Evolutionary conservation across 2,113 vertebrate genomes (phyloP).

Genomic region (Morone chrysops): DNA sequence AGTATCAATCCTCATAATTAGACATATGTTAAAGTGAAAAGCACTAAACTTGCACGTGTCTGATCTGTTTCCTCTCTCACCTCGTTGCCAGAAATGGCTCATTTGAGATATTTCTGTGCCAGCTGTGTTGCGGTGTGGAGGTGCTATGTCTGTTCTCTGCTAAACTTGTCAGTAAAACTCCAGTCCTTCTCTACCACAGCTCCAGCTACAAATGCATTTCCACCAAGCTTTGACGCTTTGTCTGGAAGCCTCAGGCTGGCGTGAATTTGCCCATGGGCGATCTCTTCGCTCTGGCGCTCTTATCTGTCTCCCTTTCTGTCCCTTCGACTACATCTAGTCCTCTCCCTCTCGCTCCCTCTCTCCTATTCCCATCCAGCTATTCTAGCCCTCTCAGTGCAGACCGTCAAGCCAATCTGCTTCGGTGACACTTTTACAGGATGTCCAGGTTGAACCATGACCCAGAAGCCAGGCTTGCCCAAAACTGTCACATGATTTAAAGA

Average conservation of each 20-base stretch:
- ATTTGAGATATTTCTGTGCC: slow-evolving; percentile 21
- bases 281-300: slow-evolving; percentile 32
- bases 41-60: not conserved
- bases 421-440: slow-evolving; percentile 74
- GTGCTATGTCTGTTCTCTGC: slow-evolving; percentile 32
- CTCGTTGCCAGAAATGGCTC: slow-evolving; percentile 30
- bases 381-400: slow-evolving; percentile 45
- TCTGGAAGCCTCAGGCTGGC: slow-evolving; percentile 53
- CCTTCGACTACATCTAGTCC: slow-evolving; percentile 45
- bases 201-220: slow-evolving; percentile 45
- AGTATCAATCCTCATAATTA: slow-evolving; percentile 42
- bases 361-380: slow-evolving; percentile 42
- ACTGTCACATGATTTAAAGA: slow-evolving; percentile 67
- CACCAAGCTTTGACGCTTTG: slow-evolving; percentile 47
- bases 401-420: slow-evolving; percentile 68
- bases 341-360: slow-evolving; percentile 11
- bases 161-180: slow-evolving; percentile 38
- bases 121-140: slow-evolving; percentile 13
- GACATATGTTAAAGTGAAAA: slow-evolving; percentile 27
- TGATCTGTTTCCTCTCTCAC: not conserved
- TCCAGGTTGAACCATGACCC: slow-evolving; percentile 74
- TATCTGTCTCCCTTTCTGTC: slow-evolving; percentile 51
- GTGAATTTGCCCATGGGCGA: slow-evolving; percentile 59
- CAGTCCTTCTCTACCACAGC: slow-evolving; percentile 31
- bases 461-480: slow-evolving; percentile 36